Evolutionary conservation across 2,888 invertebrate species (phyloP), one percentile per base, ranked within the genome.

Genomic region (Nysson spinosus): DNA sequence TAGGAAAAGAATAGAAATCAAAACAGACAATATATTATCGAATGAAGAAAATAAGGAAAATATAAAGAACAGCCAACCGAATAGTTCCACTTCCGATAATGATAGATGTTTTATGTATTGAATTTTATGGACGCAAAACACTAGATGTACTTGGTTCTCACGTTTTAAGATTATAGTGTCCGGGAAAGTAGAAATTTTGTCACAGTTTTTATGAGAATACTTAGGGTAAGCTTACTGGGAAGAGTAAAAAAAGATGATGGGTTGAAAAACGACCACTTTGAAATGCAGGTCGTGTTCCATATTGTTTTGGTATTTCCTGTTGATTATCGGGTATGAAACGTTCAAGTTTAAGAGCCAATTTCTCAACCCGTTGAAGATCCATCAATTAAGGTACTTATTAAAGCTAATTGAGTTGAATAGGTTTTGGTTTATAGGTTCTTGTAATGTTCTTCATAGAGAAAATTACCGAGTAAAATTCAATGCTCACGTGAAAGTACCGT

Each of bases 381-480:
- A 12, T 28, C 43, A 16, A 19, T 42, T 34, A 11, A 20, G 34
- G 43, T 35, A 12, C 52, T 43, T 34, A 52, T 52, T 43, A 43
- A 43, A 35, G 17, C 24, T 52, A 52, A 52, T 52, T 24, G 43
- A 52, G 19, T 43, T 24, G 34, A 26, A 43, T 26, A 4, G 52
- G 19, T 35, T 37, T n/a, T n/a, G 14, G 28, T 65, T 65, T 61
- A 55, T 35, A 30, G 32, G 49, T 50, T 50, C 61, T 9, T 14
- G 39, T 60, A 64, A 61, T 37, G 49, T 39, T 60, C 32, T 9
- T 20, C 60, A 17, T 39, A 7, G 26, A 20, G 35, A 9, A 37
- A 37, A 26, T 26, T 35, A 12, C 37, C 49, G 37, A 28, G 49
- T 49, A 34, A 49, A 49, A 49, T 49, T 34, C 49, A 49, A 37